Evolutionary conservation across 2,888 invertebrate genomes (phyloP).

Genomic region (Phengaris arion): DNA sequence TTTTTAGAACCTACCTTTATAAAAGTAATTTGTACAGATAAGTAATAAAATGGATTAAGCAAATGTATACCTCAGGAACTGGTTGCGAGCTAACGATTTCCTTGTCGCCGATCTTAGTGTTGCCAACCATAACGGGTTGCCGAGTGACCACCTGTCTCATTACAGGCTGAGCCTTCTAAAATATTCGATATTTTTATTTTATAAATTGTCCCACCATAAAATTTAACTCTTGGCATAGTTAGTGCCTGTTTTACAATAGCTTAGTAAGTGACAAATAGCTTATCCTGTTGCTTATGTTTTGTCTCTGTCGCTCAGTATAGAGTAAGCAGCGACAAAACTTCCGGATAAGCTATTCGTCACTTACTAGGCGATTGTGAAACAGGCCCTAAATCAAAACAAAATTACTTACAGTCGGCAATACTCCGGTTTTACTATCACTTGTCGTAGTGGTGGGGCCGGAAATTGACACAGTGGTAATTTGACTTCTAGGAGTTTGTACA

Average conservation of each 20-base stretch:
- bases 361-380: no score
- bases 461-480: conserved; percentile 46
- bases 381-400: not conserved
- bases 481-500: conserved; percentile 56
- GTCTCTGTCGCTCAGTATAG: no score
- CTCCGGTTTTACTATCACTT: conserved; percentile 53
- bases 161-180: conserved; percentile 55
- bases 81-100: conserved; percentile 64
- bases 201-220: no score
- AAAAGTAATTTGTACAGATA: no score
- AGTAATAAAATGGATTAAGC: no score
- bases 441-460: conserved; percentile 45
- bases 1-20: no score
- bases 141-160: conserved; percentile 70
- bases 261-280: no score
- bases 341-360: no score
- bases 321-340: no score
- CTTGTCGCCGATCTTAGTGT: conserved; percentile 72
- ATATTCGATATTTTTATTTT: not conserved
- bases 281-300: no score
- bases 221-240: no score
- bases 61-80: conserved; percentile 49
- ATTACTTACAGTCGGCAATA: conserved; percentile 57
- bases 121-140: conserved; percentile 72
- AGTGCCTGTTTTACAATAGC: no score